Conservation (phyloP, 2,797 vertebrate genomes). For the Pipistrellus pipistrellus region DNA sequence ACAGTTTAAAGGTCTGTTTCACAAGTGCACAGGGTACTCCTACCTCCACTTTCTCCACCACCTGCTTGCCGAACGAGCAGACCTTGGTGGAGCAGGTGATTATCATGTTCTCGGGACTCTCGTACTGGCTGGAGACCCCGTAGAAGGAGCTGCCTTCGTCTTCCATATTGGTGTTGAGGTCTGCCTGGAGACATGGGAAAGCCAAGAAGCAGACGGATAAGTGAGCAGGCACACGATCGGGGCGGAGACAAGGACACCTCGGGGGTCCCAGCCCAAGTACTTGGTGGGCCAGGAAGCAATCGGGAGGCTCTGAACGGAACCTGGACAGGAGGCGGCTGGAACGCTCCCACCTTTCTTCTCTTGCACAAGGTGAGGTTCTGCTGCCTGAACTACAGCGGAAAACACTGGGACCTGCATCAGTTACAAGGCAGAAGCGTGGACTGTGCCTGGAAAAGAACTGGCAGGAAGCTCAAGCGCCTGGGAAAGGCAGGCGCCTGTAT, state of each 20-base stretch:
- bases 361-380: background rate
- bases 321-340: background rate
- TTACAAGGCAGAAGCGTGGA: background rate
- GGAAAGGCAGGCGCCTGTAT: background rate
- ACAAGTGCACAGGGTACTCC: background rate
- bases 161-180: conserved; percentile 95
- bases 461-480: background rate
- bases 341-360: background rate
- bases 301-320: background rate
- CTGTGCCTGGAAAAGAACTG: fast-evolving
- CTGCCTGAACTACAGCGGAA: background rate
- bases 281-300: background rate
- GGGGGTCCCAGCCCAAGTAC: background rate
- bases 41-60: conserved; percentile 99
- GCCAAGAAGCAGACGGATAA: background rate
- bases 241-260: background rate
- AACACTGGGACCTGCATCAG: too few relatives aligned
- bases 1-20: background rate
- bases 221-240: fast-evolving
- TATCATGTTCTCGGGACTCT: conserved; percentile 96
- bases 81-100: conserved; percentile 99
- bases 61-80: conserved; percentile 98
- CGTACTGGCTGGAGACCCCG: conserved; percentile 97
- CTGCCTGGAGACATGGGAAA: conserved; percentile 90
- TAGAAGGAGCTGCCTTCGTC: conserved; percentile 97